Evolutionary conservation across 1,140 invertebrate species (phyloP).

Genomic region (Battus philenor): DNA sequence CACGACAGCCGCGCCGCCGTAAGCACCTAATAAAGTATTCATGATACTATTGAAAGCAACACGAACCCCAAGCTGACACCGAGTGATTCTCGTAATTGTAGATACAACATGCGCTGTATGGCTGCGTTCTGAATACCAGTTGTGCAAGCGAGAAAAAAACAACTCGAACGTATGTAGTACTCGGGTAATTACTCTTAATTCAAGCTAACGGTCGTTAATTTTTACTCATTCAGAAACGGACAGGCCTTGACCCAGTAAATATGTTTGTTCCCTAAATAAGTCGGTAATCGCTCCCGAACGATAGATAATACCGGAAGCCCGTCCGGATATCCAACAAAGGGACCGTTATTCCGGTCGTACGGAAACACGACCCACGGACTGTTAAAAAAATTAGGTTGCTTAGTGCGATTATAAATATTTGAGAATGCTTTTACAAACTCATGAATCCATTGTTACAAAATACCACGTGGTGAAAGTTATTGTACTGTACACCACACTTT

Average conservation of each 20-base stretch:
- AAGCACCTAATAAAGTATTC: slow-evolving; percentile 13
- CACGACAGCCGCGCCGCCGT: slow-evolving; percentile 1
- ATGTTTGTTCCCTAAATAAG: slow-evolving; percentile 46
- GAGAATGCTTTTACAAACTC: no score
- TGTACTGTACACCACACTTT: no score
- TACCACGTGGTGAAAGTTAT: no score
- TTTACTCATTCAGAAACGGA: slow-evolving; percentile 25
- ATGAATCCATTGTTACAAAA: no score
- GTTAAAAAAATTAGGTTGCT: no score
- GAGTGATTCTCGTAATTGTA: neutral
- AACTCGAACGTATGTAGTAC: neutral
- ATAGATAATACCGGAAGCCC: slow-evolving; percentile 41
- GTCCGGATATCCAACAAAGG: slow-evolving; percentile 54
- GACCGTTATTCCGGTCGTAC: slow-evolving; percentile 47
- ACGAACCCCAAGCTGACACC: slow-evolving; percentile 10
- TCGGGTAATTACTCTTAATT: slow-evolving; percentile 30
- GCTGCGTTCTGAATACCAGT: neutral
- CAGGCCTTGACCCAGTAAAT: slow-evolving; percentile 58
- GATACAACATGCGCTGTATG: neutral
- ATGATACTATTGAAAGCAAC: slow-evolving; percentile 13
- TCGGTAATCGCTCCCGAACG: slow-evolving; percentile 38
- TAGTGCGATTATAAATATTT: no score
- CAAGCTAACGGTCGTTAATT: slow-evolving; percentile 19
- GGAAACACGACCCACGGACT: slow-evolving; percentile 20
- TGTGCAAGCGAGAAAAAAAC: slow-evolving; percentile 5